Base-by-base conservation (phyloP, 2,888 invertebrate species). In the Diplolepis rosae region DNA sequence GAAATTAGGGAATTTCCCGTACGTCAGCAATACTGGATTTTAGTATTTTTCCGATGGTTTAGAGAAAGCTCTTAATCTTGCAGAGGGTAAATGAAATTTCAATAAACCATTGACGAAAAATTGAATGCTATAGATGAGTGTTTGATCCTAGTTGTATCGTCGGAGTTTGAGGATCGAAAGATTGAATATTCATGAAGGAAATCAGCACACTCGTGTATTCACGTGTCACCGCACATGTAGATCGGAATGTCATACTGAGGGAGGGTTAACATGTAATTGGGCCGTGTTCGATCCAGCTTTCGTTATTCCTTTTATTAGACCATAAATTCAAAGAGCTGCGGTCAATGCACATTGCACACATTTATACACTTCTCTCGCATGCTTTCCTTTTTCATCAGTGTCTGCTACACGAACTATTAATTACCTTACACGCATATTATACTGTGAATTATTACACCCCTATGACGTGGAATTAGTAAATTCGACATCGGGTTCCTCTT, bases 331-430 rank as follows among this genome's bases (percentile, higher is more conserved):
- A 39, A 61, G 39, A 61, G 61, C 32, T 61, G 61, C 61, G 61
- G 61, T 61, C 61, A 61, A 22, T 39, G 61, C 61, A 61, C 61
- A 61, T n/a, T n/a, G n/a, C n/a, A n/a, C n/a, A n/a, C n/a, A n/a
- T n/a, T n/a, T n/a, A n/a, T 39, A 27, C 61, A 24, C 7, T 24
- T 61, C 39, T 30, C 52, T 32, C 24, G 35, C 22, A 4, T 45
- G 27, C 24, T 61, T 61, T 61, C 39, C 39, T 61, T 61, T 61
- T 61, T 39, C 61, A 39, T 45, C 39, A 18, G 13, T 56, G 11
- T 56, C 39, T 39, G 24, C 9, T 24, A 39, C 39, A 61, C 39
- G 39, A 61, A 61, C 61, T 61, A 61, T 61, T 61, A 61, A 61
- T 61, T 61, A 39, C 61, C 9, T 2, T 39, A 61, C 61, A 61